A percentile compares a stretch with the other conserved stretches of the same genome.
phyloP scores from a whole-genome alignment of 2,113 vertebrate genomes.

The Poeciliopsis retropinna region DNA sequence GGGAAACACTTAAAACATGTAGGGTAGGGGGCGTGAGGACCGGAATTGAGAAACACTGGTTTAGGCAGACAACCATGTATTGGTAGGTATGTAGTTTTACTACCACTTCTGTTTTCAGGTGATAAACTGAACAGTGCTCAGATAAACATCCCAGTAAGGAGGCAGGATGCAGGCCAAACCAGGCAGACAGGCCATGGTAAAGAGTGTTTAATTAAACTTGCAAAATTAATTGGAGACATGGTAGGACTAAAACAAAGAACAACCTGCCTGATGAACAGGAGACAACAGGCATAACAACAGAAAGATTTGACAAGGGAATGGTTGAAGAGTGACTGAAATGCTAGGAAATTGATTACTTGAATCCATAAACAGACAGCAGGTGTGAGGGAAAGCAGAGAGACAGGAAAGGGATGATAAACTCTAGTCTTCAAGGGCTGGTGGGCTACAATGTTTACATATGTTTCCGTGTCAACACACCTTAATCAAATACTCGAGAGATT shows the following conservation, averaged over 20 bases:
- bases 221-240: no score
- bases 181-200: no score
- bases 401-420: background rate
- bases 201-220: no score
- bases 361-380: background rate
- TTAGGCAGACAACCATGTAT: no score
- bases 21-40: no score
- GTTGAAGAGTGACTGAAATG: background rate
- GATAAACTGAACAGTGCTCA: no score
- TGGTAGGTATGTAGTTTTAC: no score
- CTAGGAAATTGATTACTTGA: background rate
- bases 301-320: background rate
- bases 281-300: background rate
- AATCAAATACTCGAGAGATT: background rate
- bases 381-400: background rate
- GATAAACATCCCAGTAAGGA: no score
- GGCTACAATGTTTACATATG: background rate
- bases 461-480: background rate
- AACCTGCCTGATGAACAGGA: background rate
- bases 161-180: no score
- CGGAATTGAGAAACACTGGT: no score
- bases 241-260: background rate
- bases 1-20: no score
- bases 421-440: background rate
- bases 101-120: no score